A percentile compares a stretch with the other conserved stretches of the same genome.
Conservation (phyloP, 2,113 vertebrate species). For the Sakesphorus luctuosus region DNA sequence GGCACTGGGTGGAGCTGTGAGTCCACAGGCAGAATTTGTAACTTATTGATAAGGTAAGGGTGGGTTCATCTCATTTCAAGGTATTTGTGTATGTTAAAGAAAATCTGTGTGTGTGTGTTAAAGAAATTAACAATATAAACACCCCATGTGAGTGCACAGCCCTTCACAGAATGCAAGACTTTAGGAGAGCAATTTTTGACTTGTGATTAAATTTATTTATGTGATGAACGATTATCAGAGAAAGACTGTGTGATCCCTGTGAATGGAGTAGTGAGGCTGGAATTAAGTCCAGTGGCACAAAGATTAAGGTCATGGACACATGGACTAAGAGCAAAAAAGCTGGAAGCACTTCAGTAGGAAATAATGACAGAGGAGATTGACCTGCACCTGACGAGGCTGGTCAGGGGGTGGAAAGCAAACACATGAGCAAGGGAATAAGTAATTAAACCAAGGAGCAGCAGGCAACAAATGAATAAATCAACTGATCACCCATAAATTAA, state of each 20-base stretch:
- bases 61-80: background rate
- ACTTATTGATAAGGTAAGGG: background rate
- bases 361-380: background rate
- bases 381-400: background rate
- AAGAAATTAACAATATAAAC: background rate
- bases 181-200: background rate
- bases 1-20: background rate
- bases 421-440: background rate
- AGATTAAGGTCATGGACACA: background rate
- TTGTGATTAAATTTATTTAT: background rate
- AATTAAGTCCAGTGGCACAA: background rate
- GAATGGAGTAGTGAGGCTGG: background rate
- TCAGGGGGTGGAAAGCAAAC: background rate
- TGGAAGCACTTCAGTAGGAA: background rate
- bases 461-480: background rate
- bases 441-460: background rate
- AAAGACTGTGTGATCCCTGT: background rate
- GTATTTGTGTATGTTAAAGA: background rate
- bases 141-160: background rate
- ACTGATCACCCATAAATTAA: background rate
- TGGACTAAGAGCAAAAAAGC: background rate
- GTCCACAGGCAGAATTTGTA: background rate
- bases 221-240: background rate
- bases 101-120: background rate
- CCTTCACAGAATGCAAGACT: background rate